Conservation (phyloP, 2,113 vertebrate species). For the Amblyopsis rosae region DNA sequence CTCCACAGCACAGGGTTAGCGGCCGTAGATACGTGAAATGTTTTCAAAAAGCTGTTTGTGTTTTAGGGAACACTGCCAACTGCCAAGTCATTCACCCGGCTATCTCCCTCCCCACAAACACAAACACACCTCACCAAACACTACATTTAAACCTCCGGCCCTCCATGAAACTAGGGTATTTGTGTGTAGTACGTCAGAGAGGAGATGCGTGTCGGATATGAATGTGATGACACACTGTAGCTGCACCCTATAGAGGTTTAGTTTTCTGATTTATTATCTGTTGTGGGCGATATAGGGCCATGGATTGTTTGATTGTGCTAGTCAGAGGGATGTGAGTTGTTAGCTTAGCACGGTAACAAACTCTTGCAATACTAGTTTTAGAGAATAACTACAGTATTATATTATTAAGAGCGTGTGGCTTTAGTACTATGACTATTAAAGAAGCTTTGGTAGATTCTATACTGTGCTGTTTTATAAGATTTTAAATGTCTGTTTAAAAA, state of each 20-base stretch:
- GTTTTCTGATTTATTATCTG: constrained; percentile 13
- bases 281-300: constrained; percentile 16
- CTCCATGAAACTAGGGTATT: neutral
- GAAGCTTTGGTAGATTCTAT: constrained; percentile 57
- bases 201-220: constrained; percentile 18
- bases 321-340: constrained; percentile 23
- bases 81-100: neutral
- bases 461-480: constrained; percentile 66
- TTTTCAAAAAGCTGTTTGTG: neutral
- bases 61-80: too few relatives aligned
- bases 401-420: constrained; percentile 54
- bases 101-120: constrained; percentile 1
- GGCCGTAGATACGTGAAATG: neutral
- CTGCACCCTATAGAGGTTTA: constrained; percentile 26
- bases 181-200: constrained; percentile 8
- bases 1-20: constrained; percentile 9
- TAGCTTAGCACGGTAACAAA: constrained; percentile 25
- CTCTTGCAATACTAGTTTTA: constrained; percentile 57
- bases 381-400: constrained; percentile 54
- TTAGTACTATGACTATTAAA: constrained; percentile 49
- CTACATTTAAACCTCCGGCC: constrained; percentile 18
- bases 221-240: constrained; percentile 42
- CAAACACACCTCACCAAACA: constrained; percentile 28
- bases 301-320: neutral
- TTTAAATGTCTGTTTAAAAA: constrained; percentile 61